Percentiles rank a stretch among this genome's conserved stretches.
These are phyloP conservation scores for Harpegnathos saltator DNA, from an alignment of 1,140 invertebrate species.

Conservation along the genomic window DNA sequence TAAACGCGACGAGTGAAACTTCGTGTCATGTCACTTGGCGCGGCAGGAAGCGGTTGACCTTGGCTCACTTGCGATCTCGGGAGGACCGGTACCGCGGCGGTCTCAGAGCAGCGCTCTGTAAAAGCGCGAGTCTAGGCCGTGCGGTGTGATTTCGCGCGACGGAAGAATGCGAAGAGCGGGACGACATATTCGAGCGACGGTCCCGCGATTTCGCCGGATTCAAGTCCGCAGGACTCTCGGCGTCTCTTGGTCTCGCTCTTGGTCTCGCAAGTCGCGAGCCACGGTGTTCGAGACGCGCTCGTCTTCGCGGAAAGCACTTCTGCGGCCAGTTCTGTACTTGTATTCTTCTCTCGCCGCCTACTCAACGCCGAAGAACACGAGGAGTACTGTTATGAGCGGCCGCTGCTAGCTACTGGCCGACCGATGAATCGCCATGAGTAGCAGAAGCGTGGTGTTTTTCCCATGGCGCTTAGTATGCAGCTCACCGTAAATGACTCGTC, in stretches of 20 bases:
- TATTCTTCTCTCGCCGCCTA: slow-evolving; percentile 36
- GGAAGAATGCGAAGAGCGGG: too few species aligned
- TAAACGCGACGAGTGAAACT: slow-evolving; percentile 63
- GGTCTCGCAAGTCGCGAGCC: slow-evolving; percentile 35
- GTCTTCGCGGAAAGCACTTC: slow-evolving; percentile 52
- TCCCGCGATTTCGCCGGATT: slow-evolving; percentile 11
- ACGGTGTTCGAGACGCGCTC: slow-evolving; percentile 63
- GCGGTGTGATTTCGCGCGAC: too few species aligned
- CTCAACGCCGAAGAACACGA: slow-evolving; percentile 59
- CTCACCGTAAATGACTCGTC: slow-evolving; percentile 64
- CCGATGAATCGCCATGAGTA: slow-evolving; percentile 55
- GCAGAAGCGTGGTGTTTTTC: slow-evolving; percentile 65
- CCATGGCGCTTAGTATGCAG: slow-evolving; percentile 74
- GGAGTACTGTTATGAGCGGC: slow-evolving; percentile 76
- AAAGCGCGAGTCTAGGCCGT: too few species aligned
- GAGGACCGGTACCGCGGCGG: too few species aligned
- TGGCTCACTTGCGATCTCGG: slow-evolving; percentile 65
- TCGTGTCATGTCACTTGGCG: slow-evolving; percentile 31
- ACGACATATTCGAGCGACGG: too few species aligned
- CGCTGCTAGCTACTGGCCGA: slow-evolving; percentile 57
- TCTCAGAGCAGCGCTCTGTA: too few species aligned
- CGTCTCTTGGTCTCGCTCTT: slow-evolving; percentile 48
- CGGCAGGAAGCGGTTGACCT: slow-evolving; percentile 65
- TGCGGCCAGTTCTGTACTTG: slow-evolving; percentile 59
- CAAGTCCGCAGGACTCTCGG: slow-evolving; percentile 18